Percentiles rank a stretch among this genome's conserved stretches.
Evolutionary conservation across 1,140 invertebrate genomes (phyloP).

Genomic region (Drosophila ironensis): DNA sequence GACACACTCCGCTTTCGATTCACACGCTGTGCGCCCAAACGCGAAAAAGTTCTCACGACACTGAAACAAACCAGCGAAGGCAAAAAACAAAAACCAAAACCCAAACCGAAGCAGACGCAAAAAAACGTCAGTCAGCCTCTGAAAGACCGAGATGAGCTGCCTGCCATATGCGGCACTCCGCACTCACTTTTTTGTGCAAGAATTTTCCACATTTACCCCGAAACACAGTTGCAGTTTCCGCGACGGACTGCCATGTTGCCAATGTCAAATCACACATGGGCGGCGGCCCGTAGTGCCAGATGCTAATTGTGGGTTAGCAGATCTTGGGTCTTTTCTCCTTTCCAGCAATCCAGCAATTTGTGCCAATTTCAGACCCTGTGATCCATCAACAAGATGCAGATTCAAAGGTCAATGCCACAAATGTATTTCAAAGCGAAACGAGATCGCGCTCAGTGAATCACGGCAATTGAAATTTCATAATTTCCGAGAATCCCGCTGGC

Average conservation of each 20-base stretch:
- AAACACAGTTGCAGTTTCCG: constrained; percentile 36
- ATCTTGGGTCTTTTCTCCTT: constrained; percentile 14
- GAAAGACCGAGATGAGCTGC: constrained; percentile 24
- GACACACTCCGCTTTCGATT: constrained; percentile 48
- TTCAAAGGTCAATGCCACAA: constrained; percentile 55
- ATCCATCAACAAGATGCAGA: constrained; percentile 10
- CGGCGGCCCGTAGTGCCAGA: constrained; percentile 31
- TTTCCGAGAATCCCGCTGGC: constrained; percentile 2
- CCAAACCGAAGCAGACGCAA: too few relatives aligned
- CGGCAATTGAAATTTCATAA: constrained; percentile 40
- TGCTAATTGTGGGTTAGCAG: constrained; percentile 74
- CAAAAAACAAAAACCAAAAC: background rate
- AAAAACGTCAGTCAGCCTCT: too few relatives aligned
- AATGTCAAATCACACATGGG: constrained; percentile 48
- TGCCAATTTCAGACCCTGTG: constrained; percentile 35
- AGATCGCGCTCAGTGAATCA: constrained; percentile 21
- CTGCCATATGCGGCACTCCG: constrained; percentile 54
- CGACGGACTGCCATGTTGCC: constrained; percentile 16
- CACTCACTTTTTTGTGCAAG: constrained; percentile 43
- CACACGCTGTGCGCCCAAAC: constrained; percentile 73
- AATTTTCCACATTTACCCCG: constrained; percentile 40
- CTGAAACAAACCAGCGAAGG: constrained; percentile 46
- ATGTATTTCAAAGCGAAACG: constrained; percentile 32
- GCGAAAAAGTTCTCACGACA: constrained; percentile 78
- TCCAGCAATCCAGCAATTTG: constrained; percentile 17